These are phyloP conservation scores for Hiodon alosoides DNA, from an alignment of 2,113 vertebrate genomes.

Conservation along the genomic window DNA sequence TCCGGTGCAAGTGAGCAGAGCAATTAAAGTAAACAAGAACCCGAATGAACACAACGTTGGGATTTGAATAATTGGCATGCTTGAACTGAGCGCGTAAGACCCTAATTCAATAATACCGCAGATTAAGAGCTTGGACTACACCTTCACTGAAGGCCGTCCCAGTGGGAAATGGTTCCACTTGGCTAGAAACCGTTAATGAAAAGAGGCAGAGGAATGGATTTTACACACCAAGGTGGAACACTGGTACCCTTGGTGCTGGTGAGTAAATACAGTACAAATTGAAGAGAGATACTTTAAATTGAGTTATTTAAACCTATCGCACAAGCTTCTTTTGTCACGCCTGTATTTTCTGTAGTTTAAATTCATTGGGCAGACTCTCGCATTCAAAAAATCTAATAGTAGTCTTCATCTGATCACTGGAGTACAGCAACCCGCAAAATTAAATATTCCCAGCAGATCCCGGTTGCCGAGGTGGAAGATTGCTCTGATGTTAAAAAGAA, in stretches of 20 bases:
- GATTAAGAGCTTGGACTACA: conserved; percentile 58
- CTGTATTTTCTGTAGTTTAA: not conserved
- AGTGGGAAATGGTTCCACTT: conserved; percentile 48
- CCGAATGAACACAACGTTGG: conserved; percentile 43
- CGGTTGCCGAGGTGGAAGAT: not conserved
- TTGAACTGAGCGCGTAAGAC: conserved; percentile 48
- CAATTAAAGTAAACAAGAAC: conserved; percentile 55
- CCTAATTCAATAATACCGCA: conserved; percentile 66
- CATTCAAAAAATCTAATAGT: conserved; percentile 1
- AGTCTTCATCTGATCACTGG: conserved; percentile 11
- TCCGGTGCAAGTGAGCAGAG: conserved; percentile 30
- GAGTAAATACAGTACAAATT: no score
- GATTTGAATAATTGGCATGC: conserved; percentile 53
- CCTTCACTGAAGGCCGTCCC: conserved; percentile 49
- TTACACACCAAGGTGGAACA: conserved; percentile 2
- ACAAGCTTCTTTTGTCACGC: no score
- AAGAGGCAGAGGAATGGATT: not conserved
- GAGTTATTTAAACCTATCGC: no score
- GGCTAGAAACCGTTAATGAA: conserved; percentile 39
- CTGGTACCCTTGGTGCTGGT: no score
- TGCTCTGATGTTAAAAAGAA: not conserved
- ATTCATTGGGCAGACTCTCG: not conserved
- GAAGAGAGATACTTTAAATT: no score
- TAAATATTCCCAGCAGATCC: not conserved
- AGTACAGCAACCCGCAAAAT: conserved; percentile 4